Evolutionary conservation across 2,888 invertebrate species (phyloP), one percentile per base, ranked within the genome.

Genomic region (Orthosia gothica): DNA sequence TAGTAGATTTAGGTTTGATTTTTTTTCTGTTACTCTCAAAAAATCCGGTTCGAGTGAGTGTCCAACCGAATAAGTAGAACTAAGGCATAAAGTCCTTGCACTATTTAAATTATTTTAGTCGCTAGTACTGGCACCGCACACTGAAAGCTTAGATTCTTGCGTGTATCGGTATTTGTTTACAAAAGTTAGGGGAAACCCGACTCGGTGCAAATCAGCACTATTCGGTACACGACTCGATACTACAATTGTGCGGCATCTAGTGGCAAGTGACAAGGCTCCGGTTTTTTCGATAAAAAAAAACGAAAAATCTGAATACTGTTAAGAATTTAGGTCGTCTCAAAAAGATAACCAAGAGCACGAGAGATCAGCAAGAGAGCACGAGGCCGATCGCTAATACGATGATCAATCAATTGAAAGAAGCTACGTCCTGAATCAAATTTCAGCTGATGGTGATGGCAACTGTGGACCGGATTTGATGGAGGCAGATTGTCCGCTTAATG

Each of bases 91-190:
- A 40, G 9, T 40, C 9, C 1, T 40, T 1, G 3, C 1, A 4
- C 7, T 40, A 9, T 49, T 16, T 20, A 20, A 7, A 13, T 50
- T n/a, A 52, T 3, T 40, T 2, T 45, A 55, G 9, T 50, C 79
- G 76, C 81, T 69, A 18, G 5, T 57, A 82, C 18, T 74, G 18
- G 23, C 26, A 74, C 74, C 73, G 52, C 69, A 71, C 40, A 50
- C 18, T 57, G 26, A 15, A 70, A 69, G 69, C 52, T 79, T 63
- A 81, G 61, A 68, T 66, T 72, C 58, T 65, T 64, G 69, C 65
- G 50, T 73, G 71, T 77, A 45, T 70, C 59, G 73, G 73, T 82
- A 72, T 86, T 75, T 79, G 80, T 79, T 87, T 81, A 84, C 81
- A 75, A 82, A 79, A 63, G 74, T 80, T 76, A 26, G 50, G 67